Percentiles rank a stretch among this genome's conserved stretches.
phyloP scores from a whole-genome alignment of 2,797 vertebrate genomes.

The Cetoscarus ocellatus region DNA sequence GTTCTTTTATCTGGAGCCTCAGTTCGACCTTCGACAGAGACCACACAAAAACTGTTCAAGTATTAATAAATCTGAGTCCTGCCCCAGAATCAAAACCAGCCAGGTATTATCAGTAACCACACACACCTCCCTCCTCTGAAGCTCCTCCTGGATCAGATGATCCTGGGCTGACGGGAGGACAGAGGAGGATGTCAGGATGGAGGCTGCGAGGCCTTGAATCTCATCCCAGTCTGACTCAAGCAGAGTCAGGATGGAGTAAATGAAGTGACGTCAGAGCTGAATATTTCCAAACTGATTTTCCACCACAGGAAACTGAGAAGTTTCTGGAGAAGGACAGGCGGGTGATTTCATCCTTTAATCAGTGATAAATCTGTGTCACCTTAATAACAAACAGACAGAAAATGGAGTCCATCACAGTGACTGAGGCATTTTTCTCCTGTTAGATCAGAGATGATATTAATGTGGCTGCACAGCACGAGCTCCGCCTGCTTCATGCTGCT shows the following conservation, averaged over 20 bases:
- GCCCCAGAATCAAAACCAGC: too few relatives aligned
- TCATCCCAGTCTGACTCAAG: slow-evolving; percentile 32
- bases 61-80: too few relatives aligned
- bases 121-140: background rate
- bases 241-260: background rate
- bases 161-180: slow-evolving; percentile 23
- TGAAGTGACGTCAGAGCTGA: slow-evolving; percentile 38
- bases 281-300: slow-evolving; percentile 55
- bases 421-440: background rate
- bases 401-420: background rate
- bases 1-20: too few relatives aligned
- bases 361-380: slow-evolving; percentile 7
- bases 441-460: background rate
- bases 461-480: too few relatives aligned
- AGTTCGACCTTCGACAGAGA: too few relatives aligned
- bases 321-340: slow-evolving; percentile 10
- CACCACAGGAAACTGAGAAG: slow-evolving; percentile 37
- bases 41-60: too few relatives aligned
- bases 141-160: slow-evolving; percentile 53
- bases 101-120: background rate
- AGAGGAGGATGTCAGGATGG: background rate
- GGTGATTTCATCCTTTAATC: slow-evolving; percentile 34
- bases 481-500: too few relatives aligned
- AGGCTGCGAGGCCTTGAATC: slow-evolving; percentile 1
- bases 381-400: background rate